A percentile compares a stretch with the other conserved stretches of the same genome.
Evolutionary conservation across 2,113 vertebrate species (phyloP).

Genomic region (Panthera leo): DNA sequence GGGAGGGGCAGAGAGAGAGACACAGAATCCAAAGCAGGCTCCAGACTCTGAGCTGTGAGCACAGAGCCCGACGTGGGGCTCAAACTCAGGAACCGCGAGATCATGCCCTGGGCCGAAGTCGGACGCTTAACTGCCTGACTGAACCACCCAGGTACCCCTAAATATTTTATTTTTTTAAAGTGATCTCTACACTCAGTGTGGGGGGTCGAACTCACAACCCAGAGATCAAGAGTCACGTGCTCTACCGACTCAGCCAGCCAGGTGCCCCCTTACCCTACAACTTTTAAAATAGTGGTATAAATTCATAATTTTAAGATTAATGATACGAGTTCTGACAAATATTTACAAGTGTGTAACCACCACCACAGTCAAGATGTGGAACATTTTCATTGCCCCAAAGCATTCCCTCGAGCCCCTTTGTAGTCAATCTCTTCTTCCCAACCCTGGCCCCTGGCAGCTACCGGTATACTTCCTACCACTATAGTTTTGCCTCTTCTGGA

Average conservation of each 20-base stretch:
- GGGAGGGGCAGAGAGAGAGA: too few species aligned
- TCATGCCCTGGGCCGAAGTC: too few species aligned
- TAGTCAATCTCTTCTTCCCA: neutral
- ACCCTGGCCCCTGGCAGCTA: neutral
- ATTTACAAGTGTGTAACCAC: neutral
- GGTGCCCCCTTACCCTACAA: neutral
- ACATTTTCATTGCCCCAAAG: neutral
- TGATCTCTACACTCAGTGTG: neutral
- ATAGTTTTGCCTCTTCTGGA: neutral
- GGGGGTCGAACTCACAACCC: neutral
- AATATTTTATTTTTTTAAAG: neutral
- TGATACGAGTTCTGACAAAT: neutral
- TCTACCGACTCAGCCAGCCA: neutral
- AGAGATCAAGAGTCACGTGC: neutral
- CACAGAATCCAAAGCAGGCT: too few species aligned
- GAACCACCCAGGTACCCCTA: too few species aligned
- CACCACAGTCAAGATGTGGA: neutral
- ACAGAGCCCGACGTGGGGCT: too few species aligned
- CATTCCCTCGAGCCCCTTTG: neutral
- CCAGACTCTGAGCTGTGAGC: too few species aligned
- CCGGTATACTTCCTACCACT: neutral
- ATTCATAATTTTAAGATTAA: neutral
- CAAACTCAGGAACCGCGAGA: too few species aligned
- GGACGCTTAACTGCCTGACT: too few species aligned
- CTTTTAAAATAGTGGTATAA: neutral